These are phyloP conservation scores for Protobothrops mucrosquamatus DNA, from an alignment of 2,113 vertebrate genomes.

Conservation along the genomic window DNA sequence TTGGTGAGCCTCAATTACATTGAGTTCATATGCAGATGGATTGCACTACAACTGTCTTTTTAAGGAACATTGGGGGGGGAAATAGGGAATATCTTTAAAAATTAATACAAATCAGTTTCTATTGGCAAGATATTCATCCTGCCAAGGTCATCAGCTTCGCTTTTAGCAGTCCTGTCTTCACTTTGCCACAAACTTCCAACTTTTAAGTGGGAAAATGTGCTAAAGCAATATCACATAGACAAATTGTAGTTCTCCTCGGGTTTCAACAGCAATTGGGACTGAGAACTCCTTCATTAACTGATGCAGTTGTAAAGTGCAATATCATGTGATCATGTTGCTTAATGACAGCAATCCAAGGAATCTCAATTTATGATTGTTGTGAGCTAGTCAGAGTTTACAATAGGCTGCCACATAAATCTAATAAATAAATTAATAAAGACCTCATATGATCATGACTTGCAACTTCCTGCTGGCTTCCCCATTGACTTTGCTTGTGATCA, in stretches of 20 bases:
- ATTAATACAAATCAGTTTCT: background rate
- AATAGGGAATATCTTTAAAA: background rate
- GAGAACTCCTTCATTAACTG: background rate
- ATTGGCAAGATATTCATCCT: background rate
- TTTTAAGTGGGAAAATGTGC: background rate
- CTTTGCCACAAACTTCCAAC: background rate
- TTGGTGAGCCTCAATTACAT: background rate
- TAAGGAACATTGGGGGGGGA: background rate
- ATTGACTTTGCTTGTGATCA: background rate
- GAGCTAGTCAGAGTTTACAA: background rate
- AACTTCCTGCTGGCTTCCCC: background rate
- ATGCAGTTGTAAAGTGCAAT: background rate
- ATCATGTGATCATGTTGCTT: background rate
- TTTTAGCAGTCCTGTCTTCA: background rate
- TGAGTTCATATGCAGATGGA: background rate
- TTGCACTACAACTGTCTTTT: background rate
- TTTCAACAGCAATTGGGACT: background rate
- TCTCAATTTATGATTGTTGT: background rate
- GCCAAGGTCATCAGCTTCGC: background rate
- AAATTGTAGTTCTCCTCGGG: background rate
- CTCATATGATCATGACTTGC: background rate
- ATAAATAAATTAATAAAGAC: background rate
- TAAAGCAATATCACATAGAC: fast-evolving
- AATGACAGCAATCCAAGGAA: background rate
- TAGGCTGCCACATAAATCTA: background rate